These are phyloP conservation scores for Valencia hispanica DNA, from an alignment of 2,797 vertebrate genomes.

Conservation along the genomic window DNA sequence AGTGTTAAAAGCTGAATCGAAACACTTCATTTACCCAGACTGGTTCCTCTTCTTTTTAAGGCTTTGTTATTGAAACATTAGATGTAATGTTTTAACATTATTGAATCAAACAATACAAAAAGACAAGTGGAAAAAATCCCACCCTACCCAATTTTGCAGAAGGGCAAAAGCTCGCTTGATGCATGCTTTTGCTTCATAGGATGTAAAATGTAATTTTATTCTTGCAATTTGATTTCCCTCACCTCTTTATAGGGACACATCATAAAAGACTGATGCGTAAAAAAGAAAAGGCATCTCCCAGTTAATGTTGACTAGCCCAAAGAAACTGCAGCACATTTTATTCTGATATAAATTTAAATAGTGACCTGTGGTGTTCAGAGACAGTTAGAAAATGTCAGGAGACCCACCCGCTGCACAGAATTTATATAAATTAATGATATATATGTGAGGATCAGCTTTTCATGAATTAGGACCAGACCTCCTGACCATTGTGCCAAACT, in stretches of 20 bases:
- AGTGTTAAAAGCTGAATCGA: constrained; percentile 39
- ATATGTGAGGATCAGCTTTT: not conserved
- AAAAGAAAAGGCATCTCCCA: not conserved
- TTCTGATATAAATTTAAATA: not conserved
- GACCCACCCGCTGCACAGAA: not conserved
- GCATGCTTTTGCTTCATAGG: not conserved
- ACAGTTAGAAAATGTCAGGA: not conserved
- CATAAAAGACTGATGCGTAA: not conserved
- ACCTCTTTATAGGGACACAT: not conserved
- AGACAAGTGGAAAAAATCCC: not conserved
- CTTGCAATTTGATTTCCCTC: not conserved
- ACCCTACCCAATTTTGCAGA: no score
- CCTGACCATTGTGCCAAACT: not conserved
- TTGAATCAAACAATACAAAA: not conserved
- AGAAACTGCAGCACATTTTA: no score
- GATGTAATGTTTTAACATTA: no score
- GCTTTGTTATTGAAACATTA: not conserved
- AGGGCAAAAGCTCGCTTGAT: no score
- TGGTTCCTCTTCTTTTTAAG: not conserved
- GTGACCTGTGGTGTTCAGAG: not conserved
- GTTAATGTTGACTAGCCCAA: not conserved
- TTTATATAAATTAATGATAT: not conserved
- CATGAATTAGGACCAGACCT: no score
- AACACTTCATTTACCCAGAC: constrained; percentile 4
- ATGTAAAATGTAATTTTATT: not conserved